A percentile compares a stretch with the other conserved stretches of the same genome.
Conservation (phyloP, 1,140 invertebrate genomes). For the Oreohelix idahoensis region DNA sequence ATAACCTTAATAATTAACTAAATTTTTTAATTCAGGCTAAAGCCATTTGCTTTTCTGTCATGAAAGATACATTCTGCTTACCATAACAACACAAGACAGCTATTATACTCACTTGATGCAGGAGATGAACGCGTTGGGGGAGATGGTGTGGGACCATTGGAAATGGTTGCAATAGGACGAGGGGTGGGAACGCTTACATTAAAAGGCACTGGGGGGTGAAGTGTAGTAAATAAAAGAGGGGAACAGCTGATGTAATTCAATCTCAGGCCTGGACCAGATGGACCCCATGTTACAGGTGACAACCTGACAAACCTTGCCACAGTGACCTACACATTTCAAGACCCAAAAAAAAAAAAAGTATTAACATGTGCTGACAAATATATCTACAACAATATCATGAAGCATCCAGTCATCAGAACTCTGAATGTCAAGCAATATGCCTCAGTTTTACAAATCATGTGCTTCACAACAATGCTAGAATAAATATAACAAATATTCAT, state of each 20-base stretch:
- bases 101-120: background rate
- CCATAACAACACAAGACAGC: background rate
- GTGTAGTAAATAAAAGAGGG: background rate
- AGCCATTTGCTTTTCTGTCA: too few relatives aligned
- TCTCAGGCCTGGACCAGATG: conserved; percentile 49
- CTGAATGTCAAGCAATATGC: too few relatives aligned
- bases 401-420: too few relatives aligned
- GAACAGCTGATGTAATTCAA: conserved; percentile 53
- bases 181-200: background rate
- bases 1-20: too few relatives aligned
- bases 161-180: background rate
- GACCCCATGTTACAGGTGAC: conserved; percentile 40
- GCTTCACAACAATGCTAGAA: too few relatives aligned
- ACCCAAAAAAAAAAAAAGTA: background rate
- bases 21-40: too few relatives aligned
- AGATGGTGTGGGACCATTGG: conserved; percentile 7
- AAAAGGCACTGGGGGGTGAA: background rate
- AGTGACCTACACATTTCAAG: background rate
- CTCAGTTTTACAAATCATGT: too few relatives aligned
- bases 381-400: background rate
- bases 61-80: too few relatives aligned
- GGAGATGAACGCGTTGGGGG: too few relatives aligned
- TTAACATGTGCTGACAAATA: background rate
- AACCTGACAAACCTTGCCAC: conserved; percentile 51
- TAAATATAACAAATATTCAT: too few relatives aligned